Conservation (phyloP, 2,888 invertebrate genomes). For the Caenorhabditis uteleia region DNA sequence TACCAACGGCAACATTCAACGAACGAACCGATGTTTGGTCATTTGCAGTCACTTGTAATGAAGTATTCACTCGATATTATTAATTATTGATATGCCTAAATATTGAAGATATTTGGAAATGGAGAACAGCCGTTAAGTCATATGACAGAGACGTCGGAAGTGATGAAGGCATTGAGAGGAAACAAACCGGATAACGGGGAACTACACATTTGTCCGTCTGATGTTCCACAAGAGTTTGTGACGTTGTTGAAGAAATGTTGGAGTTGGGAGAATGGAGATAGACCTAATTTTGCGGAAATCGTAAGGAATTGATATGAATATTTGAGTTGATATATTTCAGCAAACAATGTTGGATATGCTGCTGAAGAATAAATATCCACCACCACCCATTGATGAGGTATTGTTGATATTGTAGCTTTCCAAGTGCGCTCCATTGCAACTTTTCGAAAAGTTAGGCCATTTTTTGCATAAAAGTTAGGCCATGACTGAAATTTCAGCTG, state of each 20-base stretch:
- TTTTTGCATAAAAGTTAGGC: no score
- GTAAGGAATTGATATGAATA: not conserved
- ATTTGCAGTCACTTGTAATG: constrained; percentile 27
- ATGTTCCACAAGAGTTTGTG: constrained; percentile 4
- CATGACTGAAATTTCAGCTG: no score
- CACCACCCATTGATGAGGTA: constrained; percentile 8
- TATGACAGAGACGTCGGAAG: not conserved
- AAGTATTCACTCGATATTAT: constrained; percentile 7
- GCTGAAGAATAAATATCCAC: constrained; percentile 9
- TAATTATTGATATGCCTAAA: not conserved
- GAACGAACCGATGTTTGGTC: constrained; percentile 37
- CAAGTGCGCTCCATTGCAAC: no score
- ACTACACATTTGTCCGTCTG: not conserved
- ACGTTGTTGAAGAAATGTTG: not conserved
- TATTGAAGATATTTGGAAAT: constrained; percentile 24
- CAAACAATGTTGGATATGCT: not conserved
- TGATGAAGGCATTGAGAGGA: not conserved
- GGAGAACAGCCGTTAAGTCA: constrained; percentile 5
- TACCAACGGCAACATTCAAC: constrained; percentile 3
- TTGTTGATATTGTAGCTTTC: not conserved
- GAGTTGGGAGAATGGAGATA: not conserved
- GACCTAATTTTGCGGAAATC: constrained; percentile 1
- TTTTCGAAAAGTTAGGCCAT: no score
- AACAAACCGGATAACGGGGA: not conserved
- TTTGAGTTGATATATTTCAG: not conserved